Percentiles rank a stretch among this genome's conserved stretches.
Evolutionary conservation across 2,113 vertebrate species (phyloP).

Genomic region (Microcebus ravelobensis): DNA sequence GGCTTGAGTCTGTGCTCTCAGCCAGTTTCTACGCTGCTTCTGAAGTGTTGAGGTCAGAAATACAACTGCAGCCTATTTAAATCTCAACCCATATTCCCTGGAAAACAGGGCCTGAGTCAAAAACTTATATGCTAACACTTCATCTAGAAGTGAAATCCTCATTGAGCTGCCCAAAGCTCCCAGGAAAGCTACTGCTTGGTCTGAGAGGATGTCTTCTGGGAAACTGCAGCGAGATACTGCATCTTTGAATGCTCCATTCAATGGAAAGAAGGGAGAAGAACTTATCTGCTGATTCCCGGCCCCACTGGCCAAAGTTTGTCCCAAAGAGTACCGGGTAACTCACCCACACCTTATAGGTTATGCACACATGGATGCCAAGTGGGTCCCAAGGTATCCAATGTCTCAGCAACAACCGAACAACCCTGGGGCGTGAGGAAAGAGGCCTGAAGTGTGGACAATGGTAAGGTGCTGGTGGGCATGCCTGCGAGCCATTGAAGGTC

Average conservation of each 20-base stretch:
- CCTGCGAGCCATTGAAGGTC: not conserved
- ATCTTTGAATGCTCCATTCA: not conserved
- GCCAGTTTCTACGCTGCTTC: not conserved
- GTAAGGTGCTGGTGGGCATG: not conserved
- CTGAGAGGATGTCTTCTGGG: not conserved
- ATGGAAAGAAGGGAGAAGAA: not conserved
- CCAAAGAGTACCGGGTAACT: not conserved
- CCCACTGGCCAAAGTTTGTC: not conserved
- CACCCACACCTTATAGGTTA: not conserved
- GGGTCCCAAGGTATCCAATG: not conserved
- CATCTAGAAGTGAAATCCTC: not conserved
- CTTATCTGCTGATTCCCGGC: not conserved
- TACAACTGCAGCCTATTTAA: not conserved
- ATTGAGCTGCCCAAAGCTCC: not conserved
- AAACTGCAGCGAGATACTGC: not conserved
- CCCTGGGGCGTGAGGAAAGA: not conserved
- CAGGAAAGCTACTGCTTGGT: not conserved
- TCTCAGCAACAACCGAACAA: not conserved
- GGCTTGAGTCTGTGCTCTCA: not conserved
- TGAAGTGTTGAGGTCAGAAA: not conserved
- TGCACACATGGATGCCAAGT: not conserved
- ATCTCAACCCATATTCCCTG: not conserved
- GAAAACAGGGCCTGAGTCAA: not conserved
- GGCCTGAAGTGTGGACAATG: not conserved
- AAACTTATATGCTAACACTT: not conserved